A percentile compares a stretch with the other conserved stretches of the same genome.
Conservation (phyloP, 2,113 vertebrate genomes). For the Pedionomus torquatus region DNA sequence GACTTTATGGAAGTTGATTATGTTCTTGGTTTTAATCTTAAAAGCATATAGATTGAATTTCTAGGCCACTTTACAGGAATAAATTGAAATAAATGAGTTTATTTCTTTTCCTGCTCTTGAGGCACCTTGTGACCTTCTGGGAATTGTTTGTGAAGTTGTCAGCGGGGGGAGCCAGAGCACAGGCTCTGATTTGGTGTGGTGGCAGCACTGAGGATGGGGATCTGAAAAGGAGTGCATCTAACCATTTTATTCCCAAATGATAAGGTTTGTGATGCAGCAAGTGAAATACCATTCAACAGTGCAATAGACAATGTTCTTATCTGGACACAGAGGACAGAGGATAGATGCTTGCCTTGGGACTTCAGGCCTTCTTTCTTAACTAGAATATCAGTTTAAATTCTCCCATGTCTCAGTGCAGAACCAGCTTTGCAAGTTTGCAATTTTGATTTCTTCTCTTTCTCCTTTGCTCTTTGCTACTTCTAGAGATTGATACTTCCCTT, state of each 20-base stretch:
- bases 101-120: not conserved
- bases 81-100: not conserved
- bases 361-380: not conserved
- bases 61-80: not conserved
- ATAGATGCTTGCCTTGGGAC: not conserved
- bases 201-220: not conserved
- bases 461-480: not conserved
- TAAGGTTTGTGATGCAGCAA: not conserved
- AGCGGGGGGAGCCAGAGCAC: not conserved
- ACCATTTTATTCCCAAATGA: not conserved
- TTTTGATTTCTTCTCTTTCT: not conserved
- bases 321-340: fast-evolving
- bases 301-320: too few species aligned
- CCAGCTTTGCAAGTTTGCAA: not conserved
- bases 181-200: not conserved
- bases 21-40: not conserved
- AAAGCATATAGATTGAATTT: not conserved
- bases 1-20: not conserved
- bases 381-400: not conserved
- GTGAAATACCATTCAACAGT: not conserved
- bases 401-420: not conserved
- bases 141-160: not conserved
- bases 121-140: fast-evolving
- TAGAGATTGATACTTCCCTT: not conserved
- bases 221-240: too few species aligned